Evolutionary conservation across 2,888 invertebrate genomes (phyloP), one percentile per base, ranked within the genome.

Genomic region (Drosophila prostipennis): DNA sequence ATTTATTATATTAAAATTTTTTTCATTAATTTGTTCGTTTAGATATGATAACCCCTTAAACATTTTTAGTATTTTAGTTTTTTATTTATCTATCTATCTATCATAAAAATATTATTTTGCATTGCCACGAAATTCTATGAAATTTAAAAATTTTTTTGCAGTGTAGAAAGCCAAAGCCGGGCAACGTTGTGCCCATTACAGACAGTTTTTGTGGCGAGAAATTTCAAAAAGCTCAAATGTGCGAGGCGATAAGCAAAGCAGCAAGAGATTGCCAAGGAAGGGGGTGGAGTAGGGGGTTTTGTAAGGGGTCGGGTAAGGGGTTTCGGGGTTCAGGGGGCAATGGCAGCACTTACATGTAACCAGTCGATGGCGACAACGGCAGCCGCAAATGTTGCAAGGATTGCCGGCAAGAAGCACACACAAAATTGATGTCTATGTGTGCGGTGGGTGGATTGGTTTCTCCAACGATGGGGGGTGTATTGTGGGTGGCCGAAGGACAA

Each of bases 191-290:
- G 76, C 78, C 85, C 82, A 82, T 82, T 85, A 85, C 82, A 82
- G 75, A 78, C 77, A 61, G 75, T 74, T 76, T 77, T 73, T 77
- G 76, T 74, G 67, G 74, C 65, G 64, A 70, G 76, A 70, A 71
- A 60, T 74, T 75, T 56, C 57, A 58, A 71, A 79, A 75, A 81
- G 78, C 82, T 76, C 85, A 82, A 84, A 84, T 86, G 86, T 86
- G 78, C 86, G 75, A 79, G 81, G 80, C 86, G 84, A 84, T 84
- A 84, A 84, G 83, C 83, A 86, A 82, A 82, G 80, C 85, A 80
- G 77, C 60, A 72, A 72, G 57, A 64, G 64, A 64, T 64, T 64
- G 64, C 23, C 51, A 52, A 34, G 37, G 10, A 29, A n/a, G 54
- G 43, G 13, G 36, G 19, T 7, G 26, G 26, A 26, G n/a, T 4